Conservation (phyloP, 2,797 vertebrate genomes). For the Siniperca scherzeri region DNA sequence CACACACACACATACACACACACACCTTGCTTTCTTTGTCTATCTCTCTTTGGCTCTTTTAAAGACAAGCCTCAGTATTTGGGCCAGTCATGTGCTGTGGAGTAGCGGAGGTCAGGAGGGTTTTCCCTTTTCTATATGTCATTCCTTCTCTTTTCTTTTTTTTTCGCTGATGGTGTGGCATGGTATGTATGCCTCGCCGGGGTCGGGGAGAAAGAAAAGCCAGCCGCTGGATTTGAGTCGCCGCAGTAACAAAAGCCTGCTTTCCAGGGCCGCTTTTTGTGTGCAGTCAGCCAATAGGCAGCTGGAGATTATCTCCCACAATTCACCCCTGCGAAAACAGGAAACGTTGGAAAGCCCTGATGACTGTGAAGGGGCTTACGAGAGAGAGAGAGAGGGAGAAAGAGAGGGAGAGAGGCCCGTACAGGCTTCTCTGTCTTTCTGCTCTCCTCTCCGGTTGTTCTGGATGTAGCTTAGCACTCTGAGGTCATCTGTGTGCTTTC, state of each 20-base stretch:
- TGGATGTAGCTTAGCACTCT: conserved; percentile 78
- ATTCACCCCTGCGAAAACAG: conserved; percentile 86
- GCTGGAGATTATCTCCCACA: conserved; percentile 87
- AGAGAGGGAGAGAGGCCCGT: conserved; percentile 57
- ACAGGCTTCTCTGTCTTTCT: conserved; percentile 80
- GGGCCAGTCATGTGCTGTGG: conserved; percentile 65
- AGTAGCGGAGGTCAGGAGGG: conserved; percentile 70
- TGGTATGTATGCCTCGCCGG: conserved; percentile 73
- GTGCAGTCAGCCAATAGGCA: conserved; percentile 85
- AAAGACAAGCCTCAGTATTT: conserved; percentile 53
- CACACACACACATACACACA: too few relatives aligned
- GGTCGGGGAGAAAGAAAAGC: conserved; percentile 80
- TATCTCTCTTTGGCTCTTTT: conserved; percentile 35
- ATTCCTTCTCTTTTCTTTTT: conserved; percentile 81
- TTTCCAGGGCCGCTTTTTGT: conserved; percentile 85
- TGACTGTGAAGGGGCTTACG: conserved; percentile 84
- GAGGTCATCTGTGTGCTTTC: conserved; percentile 83
- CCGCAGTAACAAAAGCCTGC: conserved; percentile 82
- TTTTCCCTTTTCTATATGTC: conserved; percentile 79
- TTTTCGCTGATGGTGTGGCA: conserved; percentile 84
- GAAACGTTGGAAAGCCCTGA: conserved; percentile 85
- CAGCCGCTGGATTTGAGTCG: conserved; percentile 83
- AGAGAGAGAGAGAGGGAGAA: conserved; percentile 57
- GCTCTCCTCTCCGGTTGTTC: conserved; percentile 77
- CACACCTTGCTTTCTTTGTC: conserved; percentile 33